Percentiles rank a stretch among this genome's conserved stretches.
phyloP scores from a whole-genome alignment of 2,888 invertebrate species.

The Cosmopolites sordidus region DNA sequence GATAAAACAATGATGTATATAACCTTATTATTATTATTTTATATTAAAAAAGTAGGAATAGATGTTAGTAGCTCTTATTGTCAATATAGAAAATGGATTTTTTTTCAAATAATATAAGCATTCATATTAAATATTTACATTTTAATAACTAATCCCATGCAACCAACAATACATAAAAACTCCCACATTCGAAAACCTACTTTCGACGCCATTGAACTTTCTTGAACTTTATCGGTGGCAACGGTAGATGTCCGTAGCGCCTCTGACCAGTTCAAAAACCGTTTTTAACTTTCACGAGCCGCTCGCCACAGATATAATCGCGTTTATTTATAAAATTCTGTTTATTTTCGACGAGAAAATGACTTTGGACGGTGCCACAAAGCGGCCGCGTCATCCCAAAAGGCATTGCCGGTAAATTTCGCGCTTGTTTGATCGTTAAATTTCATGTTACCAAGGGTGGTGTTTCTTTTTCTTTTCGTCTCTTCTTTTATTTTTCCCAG shows the following conservation, averaged over 20 bases:
- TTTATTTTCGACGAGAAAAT: slow-evolving; percentile 7
- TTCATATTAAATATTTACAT: slow-evolving; percentile 1
- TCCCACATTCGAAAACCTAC: slow-evolving; percentile 16
- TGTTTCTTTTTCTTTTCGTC: too few species aligned
- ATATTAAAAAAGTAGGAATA: too few species aligned
- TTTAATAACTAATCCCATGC: slow-evolving; percentile 1
- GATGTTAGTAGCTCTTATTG: too few species aligned
- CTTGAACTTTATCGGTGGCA: slow-evolving; percentile 8
- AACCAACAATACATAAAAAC: slow-evolving; percentile 9
- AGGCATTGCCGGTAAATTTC: too few species aligned
- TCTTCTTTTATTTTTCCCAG: too few species aligned
- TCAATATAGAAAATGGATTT: too few species aligned
- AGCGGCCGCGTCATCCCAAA: neutral
- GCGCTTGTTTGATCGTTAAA: too few species aligned
- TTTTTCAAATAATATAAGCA: too few species aligned
- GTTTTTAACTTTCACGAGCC: slow-evolving; percentile 4
- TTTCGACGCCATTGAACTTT: slow-evolving; percentile 10
- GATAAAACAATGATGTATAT: too few species aligned
- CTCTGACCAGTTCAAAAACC: slow-evolving; percentile 8
- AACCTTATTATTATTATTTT: too few species aligned
- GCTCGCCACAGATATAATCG: neutral
- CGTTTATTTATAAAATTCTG: slow-evolving; percentile 12
- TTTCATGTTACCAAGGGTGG: too few species aligned
- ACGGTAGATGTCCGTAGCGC: slow-evolving; percentile 15
- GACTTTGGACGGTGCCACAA: neutral